Base-by-base conservation (phyloP, 2,888 invertebrate species). In the Platycheirus rosarum region DNA sequence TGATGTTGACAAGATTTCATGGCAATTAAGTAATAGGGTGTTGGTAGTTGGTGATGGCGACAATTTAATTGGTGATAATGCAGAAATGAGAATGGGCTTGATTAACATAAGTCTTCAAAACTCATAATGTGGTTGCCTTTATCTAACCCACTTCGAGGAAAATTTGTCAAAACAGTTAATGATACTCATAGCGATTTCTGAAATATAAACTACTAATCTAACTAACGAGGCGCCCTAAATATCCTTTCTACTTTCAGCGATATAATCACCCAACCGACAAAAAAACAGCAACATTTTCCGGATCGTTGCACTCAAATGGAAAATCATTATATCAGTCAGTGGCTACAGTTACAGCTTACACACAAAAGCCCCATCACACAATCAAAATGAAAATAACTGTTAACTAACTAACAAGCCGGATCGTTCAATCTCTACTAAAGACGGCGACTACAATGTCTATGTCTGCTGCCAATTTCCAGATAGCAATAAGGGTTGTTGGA, bases 251-350 rank as follows among this genome's bases (percentile, higher is more conserved):
- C n/a, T n/a, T n/a, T n/a, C 29, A 60, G n/a, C 37, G 6, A 26
- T 40, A 14, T 18, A 60, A 60, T 44, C 60, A 29, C 29, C n/a
- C 60, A 23, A 44, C 16, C 60, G 60, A 68, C 55, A 77, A 73
- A 35, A 65, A 69, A 82, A 71, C 82, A 82, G 65, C 46, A 69
- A 60, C 69, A 84, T 84, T 73, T 84, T 78, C 74, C 78, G 51
- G 69, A 73, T 78, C 84, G 78, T 84, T 78, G 74, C 84, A 60
- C 73, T 65, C 49, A 68, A 84, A 84, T 84, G 78, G 74, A 78
- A 78, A 84, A 84, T 78, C 74, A 74, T 84, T 78, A 78, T 65
- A 78, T 73, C 74, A 78, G 65, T 78, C 78, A 78, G 57, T 84
- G 71, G 60, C 65, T 65, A 65, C 66, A 57, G 62, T 14, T 51